Evolutionary conservation across 2,113 vertebrate species (phyloP).

Genomic region (Marmota flaviventris): DNA sequence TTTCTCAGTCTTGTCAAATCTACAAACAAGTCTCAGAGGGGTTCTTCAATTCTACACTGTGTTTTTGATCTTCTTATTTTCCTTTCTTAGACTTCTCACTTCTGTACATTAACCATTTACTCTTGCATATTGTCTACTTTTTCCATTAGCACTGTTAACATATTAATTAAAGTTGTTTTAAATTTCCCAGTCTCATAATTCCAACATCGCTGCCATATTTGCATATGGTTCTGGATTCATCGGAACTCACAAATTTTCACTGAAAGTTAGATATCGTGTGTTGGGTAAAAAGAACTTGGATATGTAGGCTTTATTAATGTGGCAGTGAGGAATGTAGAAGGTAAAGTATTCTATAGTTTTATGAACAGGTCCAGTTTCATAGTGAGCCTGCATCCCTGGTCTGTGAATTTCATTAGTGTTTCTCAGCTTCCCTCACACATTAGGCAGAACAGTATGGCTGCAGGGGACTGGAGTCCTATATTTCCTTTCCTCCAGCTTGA

Average conservation of each 20-base stretch:
- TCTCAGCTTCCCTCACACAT: not conserved
- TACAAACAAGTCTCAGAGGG: not conserved
- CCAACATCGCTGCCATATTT: not conserved
- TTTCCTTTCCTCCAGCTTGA: not conserved
- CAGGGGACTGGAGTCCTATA: not conserved
- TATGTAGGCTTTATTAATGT: not conserved
- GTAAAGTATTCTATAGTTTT: not conserved
- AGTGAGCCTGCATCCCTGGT: not conserved
- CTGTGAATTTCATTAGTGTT: not conserved
- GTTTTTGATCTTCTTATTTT: not conserved
- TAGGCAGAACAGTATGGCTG: not conserved
- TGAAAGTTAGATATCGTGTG: not conserved
- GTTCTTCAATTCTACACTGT: not conserved
- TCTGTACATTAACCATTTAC: not conserved
- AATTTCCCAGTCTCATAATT: not conserved
- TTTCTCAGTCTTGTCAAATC: not conserved
- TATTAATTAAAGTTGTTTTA: not conserved
- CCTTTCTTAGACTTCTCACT: conserved; percentile 10
- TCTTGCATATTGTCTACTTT: not conserved
- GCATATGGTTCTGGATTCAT: not conserved
- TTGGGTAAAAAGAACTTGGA: not conserved
- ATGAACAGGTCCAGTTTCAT: not conserved
- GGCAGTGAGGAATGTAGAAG: not conserved
- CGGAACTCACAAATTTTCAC: not conserved
- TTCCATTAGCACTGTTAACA: not conserved